phyloP scores from a whole-genome alignment of 2,113 vertebrate genomes.

The Lipophrys pholis region DNA sequence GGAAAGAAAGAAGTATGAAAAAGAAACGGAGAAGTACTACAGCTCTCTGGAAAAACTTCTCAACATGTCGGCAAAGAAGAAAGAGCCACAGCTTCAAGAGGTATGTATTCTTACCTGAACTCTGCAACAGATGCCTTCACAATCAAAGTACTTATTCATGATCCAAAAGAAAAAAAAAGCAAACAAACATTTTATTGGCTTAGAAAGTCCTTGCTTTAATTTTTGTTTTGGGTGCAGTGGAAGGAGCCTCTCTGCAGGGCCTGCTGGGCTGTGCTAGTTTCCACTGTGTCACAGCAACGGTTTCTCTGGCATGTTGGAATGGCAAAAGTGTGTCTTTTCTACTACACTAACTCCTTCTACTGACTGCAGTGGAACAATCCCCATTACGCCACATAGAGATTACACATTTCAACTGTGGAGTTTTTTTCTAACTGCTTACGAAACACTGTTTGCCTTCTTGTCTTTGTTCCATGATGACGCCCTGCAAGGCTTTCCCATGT shows the following conservation, averaged over 20 bases:
- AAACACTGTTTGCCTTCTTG: conserved; percentile 12
- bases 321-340: conserved; percentile 62
- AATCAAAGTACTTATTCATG: not conserved
- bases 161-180: not conserved
- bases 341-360: conserved; percentile 35
- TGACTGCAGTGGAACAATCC: conserved; percentile 22
- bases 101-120: conserved; percentile 74
- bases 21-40: conserved; percentile 98
- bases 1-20: conserved; percentile 97
- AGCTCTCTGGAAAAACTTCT: conserved; percentile 95
- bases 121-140: not conserved
- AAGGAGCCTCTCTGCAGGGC: conserved; percentile 26
- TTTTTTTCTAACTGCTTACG: conserved; percentile 3
- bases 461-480: conserved; percentile 38
- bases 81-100: conserved; percentile 95
- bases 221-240: conserved; percentile 16
- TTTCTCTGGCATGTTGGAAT: conserved; percentile 66
- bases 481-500: conserved; percentile 48
- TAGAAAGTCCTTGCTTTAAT: conserved; percentile 39
- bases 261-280: conserved; percentile 45
- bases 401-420: conserved; percentile 1
- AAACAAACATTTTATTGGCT: conserved; percentile 40
- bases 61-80: conserved; percentile 96
- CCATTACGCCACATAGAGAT: not conserved
- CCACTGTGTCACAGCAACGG: conserved; percentile 54